A percentile compares a stretch with the other conserved stretches of the same genome.
Conservation (phyloP, 92 coral and sea anemone species). For the Chrysogorgia sp. region DNA sequence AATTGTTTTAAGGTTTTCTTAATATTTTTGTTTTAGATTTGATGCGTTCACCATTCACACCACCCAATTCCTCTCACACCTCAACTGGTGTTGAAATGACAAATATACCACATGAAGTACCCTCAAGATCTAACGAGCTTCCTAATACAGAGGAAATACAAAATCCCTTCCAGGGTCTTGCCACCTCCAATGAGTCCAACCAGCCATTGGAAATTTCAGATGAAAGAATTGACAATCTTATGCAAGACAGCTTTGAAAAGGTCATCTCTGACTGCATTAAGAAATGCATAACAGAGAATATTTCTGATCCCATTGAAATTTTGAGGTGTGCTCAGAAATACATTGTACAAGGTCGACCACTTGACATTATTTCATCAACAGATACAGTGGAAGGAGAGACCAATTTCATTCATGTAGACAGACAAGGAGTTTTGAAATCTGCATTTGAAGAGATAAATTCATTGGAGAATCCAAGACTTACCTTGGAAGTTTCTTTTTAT, state of each 20-base stretch:
- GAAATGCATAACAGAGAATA: slow-evolving; percentile 34
- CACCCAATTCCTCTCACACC: background rate
- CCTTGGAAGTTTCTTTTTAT: slow-evolving; percentile 58
- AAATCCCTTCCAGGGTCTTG: too few species aligned
- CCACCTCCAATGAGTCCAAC: slow-evolving; percentile 2
- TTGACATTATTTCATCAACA: slow-evolving; percentile 9
- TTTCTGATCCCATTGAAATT: slow-evolving; percentile 22
- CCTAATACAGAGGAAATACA: too few species aligned
- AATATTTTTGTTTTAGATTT: too few species aligned
- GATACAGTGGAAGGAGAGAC: slow-evolving; percentile 58
- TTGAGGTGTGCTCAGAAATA: slow-evolving; percentile 46
- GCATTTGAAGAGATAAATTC: slow-evolving; percentile 57
- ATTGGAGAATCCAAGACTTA: slow-evolving; percentile 41
- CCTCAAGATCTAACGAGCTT: too few species aligned
- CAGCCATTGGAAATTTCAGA: background rate
- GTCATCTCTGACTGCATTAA: slow-evolving; percentile 30
- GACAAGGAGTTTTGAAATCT: slow-evolving; percentile 37
- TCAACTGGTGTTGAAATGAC: background rate
- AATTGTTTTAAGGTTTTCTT: too few species aligned
- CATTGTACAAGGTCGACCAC: slow-evolving; percentile 46
- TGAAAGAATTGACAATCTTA: background rate
- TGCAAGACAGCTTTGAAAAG: slow-evolving; percentile 3
- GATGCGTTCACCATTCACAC: too few species aligned
- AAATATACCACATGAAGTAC: background rate
- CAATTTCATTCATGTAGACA: slow-evolving; percentile 49